phyloP scores from a whole-genome alignment of 2,888 invertebrate genomes.

The Fragum fragum region DNA sequence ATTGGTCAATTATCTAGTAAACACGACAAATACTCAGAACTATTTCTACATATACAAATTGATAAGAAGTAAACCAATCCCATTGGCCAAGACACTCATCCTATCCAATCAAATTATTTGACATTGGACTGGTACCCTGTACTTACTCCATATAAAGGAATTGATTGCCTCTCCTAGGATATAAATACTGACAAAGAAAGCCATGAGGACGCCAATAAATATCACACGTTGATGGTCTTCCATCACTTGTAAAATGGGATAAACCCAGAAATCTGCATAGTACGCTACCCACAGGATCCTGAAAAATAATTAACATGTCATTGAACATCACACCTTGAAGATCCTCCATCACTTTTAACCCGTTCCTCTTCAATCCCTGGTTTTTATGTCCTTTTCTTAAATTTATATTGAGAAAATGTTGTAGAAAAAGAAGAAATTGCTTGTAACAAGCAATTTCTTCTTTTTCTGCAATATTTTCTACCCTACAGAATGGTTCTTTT shows the following conservation, averaged over 20 bases:
- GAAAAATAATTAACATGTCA: conserved; percentile 43
- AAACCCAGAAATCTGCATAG: conserved; percentile 93
- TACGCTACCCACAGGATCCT: conserved; percentile 85
- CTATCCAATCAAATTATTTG: neutral
- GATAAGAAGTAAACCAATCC: neutral
- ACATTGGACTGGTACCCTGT: neutral
- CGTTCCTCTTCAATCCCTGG: no score
- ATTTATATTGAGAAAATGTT: no score
- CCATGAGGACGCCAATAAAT: conserved; percentile 89
- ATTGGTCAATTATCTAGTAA: no score
- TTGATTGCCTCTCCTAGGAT: conserved; percentile 80
- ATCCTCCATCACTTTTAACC: conserved; percentile 92
- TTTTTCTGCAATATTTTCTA: no score
- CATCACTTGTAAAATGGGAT: conserved; percentile 94
- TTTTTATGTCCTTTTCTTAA: no score
- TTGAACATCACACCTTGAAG: conserved; percentile 93
- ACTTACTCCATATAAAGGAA: conserved; percentile 80
- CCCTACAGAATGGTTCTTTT: no score
- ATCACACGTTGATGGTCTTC: conserved; percentile 91
- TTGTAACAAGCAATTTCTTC: no score
- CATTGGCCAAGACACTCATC: neutral
- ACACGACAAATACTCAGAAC: neutral
- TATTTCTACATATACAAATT: neutral
- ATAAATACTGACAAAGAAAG: conserved; percentile 80
- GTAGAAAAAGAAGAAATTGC: no score